These are phyloP conservation scores for Sialia sialis DNA, from an alignment of 2,113 vertebrate genomes.

Conservation along the genomic window DNA sequence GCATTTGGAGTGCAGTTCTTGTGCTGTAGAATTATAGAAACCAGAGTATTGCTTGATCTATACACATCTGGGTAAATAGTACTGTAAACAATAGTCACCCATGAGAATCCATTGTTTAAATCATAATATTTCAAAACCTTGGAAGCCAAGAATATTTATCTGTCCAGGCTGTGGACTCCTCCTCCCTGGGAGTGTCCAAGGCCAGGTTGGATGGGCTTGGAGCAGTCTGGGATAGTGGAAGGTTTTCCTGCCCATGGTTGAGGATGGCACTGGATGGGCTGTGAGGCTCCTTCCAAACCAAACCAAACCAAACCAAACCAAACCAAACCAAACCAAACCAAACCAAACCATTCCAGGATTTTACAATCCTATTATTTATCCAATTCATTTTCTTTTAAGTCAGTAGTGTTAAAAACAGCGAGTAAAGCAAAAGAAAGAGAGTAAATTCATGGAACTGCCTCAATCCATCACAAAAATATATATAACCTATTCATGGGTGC, in stretches of 20 bases:
- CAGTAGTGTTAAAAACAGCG: not conserved
- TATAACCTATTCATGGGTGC: not conserved
- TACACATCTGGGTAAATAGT: not conserved
- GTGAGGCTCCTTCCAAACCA: not conserved
- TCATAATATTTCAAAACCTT: not conserved
- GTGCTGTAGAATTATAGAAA: not conserved
- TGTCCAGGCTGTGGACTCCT: rapidly evolving
- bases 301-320: too few species aligned
- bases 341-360: not conserved
- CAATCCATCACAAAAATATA: not conserved
- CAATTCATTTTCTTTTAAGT: not conserved
- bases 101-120: not conserved
- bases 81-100: not conserved
- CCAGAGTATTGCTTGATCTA: rapidly evolving
- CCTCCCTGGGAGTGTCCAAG: not conserved
- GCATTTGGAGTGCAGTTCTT: not conserved
- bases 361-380: not conserved
- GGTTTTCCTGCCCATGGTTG: not conserved
- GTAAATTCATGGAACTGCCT: not conserved
- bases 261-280: rapidly evolving
- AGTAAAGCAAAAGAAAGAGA: not conserved
- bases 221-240: not conserved
- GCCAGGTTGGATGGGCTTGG: rapidly evolving
- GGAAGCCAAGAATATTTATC: not conserved
- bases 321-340: too few species aligned